phyloP scores from a whole-genome alignment of 2,797 vertebrate species.

The Acropternis orthonyx region DNA sequence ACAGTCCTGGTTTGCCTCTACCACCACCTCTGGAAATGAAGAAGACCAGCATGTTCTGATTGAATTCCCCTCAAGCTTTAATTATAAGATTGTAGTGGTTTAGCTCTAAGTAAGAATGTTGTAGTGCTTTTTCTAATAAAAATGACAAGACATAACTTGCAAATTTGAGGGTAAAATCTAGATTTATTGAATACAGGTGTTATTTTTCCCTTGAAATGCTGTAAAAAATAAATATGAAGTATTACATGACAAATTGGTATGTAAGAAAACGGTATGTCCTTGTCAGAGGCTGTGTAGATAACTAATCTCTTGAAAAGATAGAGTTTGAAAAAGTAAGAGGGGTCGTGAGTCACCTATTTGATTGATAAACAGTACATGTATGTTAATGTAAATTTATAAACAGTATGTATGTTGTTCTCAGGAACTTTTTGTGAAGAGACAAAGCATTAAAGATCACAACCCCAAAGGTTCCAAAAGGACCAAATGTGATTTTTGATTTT shows the following conservation, averaged over 20 bases:
- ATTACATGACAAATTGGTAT: not conserved
- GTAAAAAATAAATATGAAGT: constrained; percentile 29
- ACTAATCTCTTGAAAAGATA: not conserved
- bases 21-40: not conserved
- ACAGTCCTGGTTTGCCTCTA: not conserved
- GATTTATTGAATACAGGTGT: constrained; percentile 35
- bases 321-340: not conserved
- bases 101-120: not conserved
- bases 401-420: not conserved
- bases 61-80: not conserved
- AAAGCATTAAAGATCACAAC: not conserved
- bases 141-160: not conserved
- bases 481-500: not conserved
- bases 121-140: not conserved
- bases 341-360: not conserved
- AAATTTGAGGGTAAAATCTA: not conserved
- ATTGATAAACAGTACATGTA: not conserved
- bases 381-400: not conserved
- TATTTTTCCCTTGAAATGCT: not conserved
- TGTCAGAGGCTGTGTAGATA: not conserved
- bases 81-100: not conserved
- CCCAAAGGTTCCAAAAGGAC: not conserved
- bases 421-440: not conserved
- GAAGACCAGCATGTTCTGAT: not conserved
- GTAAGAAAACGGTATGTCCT: not conserved